phyloP scores from a whole-genome alignment of 2,113 vertebrate genomes.

The Conger conger region DNA sequence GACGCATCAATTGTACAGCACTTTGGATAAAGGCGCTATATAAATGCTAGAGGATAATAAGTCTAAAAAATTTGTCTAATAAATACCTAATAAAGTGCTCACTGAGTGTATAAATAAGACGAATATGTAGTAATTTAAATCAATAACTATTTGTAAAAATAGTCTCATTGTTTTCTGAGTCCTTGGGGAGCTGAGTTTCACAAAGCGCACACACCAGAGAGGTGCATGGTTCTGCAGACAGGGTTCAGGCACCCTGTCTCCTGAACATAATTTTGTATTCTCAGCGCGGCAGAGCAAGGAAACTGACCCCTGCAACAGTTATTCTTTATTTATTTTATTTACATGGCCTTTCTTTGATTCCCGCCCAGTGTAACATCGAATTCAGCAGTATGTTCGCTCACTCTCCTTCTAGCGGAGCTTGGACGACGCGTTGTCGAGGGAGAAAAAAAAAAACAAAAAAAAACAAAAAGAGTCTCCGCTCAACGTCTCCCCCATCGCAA shows the following conservation, averaged over 20 bases:
- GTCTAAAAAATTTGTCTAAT: too few relatives aligned
- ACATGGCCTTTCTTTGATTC: slow-evolving; percentile 58
- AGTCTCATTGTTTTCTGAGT: not conserved
- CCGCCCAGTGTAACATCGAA: slow-evolving; percentile 73
- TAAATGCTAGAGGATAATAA: too few relatives aligned
- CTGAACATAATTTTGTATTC: not conserved
- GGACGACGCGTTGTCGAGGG: slow-evolving; percentile 63
- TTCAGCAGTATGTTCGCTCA: slow-evolving; percentile 62
- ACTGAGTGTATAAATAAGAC: too few relatives aligned
- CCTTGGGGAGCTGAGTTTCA: too few relatives aligned
- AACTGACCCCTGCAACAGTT: slow-evolving; percentile 67
- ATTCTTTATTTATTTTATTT: slow-evolving; percentile 8
- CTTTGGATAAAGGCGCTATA: too few relatives aligned
- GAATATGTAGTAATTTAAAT: too few relatives aligned
- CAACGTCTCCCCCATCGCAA: slow-evolving; percentile 69
- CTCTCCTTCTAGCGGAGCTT: slow-evolving; percentile 67
- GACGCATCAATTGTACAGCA: too few relatives aligned
- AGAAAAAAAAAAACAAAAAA: slow-evolving; percentile 62
- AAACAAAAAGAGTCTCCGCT: slow-evolving; percentile 73
- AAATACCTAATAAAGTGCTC: too few relatives aligned
- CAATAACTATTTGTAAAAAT: too few relatives aligned
- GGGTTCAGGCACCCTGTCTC: not conserved
- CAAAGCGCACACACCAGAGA: too few relatives aligned
- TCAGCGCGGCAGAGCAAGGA: slow-evolving; percentile 44
- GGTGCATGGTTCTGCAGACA: not conserved